Evolutionary conservation across 1,140 invertebrate genomes (phyloP).

Genomic region (Melipona quadrifasciata): DNA sequence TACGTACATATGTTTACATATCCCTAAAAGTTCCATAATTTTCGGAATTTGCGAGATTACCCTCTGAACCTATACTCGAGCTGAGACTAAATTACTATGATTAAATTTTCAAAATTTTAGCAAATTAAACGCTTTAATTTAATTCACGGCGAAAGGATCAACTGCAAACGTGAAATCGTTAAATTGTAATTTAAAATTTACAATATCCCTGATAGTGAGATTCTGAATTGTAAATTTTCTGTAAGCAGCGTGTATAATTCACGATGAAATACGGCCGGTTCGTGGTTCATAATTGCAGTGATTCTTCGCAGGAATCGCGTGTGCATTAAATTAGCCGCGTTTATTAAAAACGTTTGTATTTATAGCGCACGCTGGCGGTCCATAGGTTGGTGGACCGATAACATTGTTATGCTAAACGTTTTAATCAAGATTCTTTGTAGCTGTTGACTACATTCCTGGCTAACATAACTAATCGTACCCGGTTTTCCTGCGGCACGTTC

Average conservation of each 20-base stretch:
- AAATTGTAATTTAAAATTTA: background rate
- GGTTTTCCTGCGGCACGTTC: background rate
- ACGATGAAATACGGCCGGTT: background rate
- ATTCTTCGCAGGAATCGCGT: conserved; percentile 5
- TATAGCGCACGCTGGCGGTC: conserved; percentile 26
- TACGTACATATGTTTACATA: too few species aligned
- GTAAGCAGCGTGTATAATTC: background rate
- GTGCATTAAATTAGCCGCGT: conserved; percentile 64
- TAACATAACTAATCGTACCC: conserved; percentile 42
- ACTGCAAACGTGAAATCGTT: background rate
- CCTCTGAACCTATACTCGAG: too few species aligned
- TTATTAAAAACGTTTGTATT: conserved; percentile 72
- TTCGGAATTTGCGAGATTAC: too few species aligned
- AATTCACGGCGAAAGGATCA: too few species aligned
- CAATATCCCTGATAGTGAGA: background rate
- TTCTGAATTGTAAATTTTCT: background rate
- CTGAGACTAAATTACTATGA: too few species aligned
- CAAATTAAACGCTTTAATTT: background rate
- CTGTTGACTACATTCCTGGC: conserved; percentile 12
- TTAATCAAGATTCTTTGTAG: conserved; percentile 65
- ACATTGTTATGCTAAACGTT: conserved; percentile 72
- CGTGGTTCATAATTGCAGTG: conserved; percentile 22
- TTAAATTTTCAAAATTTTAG: background rate
- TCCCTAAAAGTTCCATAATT: too few species aligned
- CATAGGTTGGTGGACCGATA: conserved; percentile 45